phyloP scores from a whole-genome alignment of 2,888 invertebrate genomes.

The Marasmarcha lunaedactyla region DNA sequence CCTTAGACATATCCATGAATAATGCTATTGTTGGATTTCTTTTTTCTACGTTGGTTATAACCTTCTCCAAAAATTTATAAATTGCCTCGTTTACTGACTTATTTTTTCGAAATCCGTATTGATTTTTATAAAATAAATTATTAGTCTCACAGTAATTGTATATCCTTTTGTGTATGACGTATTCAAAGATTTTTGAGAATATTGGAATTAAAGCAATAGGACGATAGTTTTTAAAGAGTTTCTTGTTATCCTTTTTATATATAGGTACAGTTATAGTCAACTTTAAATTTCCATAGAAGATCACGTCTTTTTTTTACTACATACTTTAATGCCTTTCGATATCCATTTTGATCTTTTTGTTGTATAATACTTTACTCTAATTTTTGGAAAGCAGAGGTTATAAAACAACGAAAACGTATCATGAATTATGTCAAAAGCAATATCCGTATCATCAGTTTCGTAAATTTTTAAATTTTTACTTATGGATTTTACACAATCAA shows the following conservation, averaged over 20 bases:
- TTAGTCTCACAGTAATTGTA: too few species aligned
- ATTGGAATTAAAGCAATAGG: too few species aligned
- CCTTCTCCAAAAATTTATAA: too few species aligned
- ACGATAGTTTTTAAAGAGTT: background rate
- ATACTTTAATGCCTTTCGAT: background rate
- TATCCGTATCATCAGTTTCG: constrained; percentile 7
- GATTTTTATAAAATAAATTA: too few species aligned
- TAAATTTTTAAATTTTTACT: constrained; percentile 14
- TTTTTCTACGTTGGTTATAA: too few species aligned
- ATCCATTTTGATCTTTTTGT: constrained; percentile 6
- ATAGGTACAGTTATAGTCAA: background rate
- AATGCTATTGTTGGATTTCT: too few species aligned
- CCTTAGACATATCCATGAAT: too few species aligned
- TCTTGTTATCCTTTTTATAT: background rate
- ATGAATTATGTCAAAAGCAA: constrained; percentile 9
- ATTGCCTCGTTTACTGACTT: too few species aligned
- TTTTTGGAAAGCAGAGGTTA: constrained; percentile 10
- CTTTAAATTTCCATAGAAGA: background rate
- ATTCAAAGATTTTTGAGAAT: constrained; percentile 1
- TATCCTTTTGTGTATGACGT: too few species aligned
- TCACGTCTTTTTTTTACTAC: constrained; percentile 2
- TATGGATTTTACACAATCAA: constrained; percentile 7
- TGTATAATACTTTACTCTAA: background rate
- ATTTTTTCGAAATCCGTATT: too few species aligned
- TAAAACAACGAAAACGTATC: constrained; percentile 11